Percentiles rank a stretch among this genome's conserved stretches.
Evolutionary conservation across 2,888 invertebrate genomes (phyloP).

Genomic region (Eudemis profundana): DNA sequence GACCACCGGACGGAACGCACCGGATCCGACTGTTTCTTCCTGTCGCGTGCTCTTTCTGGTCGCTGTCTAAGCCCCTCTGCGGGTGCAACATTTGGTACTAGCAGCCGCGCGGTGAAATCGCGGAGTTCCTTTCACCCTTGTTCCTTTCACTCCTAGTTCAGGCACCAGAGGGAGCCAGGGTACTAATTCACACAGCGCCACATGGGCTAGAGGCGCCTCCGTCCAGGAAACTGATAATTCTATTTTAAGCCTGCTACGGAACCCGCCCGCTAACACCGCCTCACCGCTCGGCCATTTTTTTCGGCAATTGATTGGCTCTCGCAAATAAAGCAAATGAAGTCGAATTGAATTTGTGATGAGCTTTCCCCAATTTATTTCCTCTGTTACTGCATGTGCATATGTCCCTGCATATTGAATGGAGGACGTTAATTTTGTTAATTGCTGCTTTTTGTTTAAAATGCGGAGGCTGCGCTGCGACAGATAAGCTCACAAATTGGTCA

Average conservation of each 20-base stretch:
- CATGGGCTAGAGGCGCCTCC: too few species aligned
- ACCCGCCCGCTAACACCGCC: conserved; percentile 46
- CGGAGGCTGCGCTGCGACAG: neutral
- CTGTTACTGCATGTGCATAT: conserved; percentile 45
- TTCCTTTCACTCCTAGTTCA: too few species aligned
- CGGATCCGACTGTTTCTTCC: too few species aligned
- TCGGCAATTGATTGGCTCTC: conserved; percentile 77
- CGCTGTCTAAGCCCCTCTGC: too few species aligned
- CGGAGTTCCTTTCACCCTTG: too few species aligned
- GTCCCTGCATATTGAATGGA: conserved; percentile 19
- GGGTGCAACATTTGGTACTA: too few species aligned
- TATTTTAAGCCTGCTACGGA: conserved; percentile 48
- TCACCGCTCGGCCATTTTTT: conserved; percentile 63
- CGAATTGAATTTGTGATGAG: conserved; percentile 80
- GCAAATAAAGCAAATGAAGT: conserved; percentile 78
- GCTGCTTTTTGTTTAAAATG: conserved; percentile 8
- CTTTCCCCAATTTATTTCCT: conserved; percentile 68
- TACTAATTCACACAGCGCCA: too few species aligned
- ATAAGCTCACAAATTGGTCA: neutral
- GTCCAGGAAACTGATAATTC: too few species aligned
- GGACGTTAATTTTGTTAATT: conserved; percentile 28
- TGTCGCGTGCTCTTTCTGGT: too few species aligned
- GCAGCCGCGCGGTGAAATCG: too few species aligned
- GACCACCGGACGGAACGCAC: too few species aligned
- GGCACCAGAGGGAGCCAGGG: too few species aligned